Evolutionary conservation across 1,140 invertebrate genomes (phyloP).

Genomic region (Chelonus insularis): DNA sequence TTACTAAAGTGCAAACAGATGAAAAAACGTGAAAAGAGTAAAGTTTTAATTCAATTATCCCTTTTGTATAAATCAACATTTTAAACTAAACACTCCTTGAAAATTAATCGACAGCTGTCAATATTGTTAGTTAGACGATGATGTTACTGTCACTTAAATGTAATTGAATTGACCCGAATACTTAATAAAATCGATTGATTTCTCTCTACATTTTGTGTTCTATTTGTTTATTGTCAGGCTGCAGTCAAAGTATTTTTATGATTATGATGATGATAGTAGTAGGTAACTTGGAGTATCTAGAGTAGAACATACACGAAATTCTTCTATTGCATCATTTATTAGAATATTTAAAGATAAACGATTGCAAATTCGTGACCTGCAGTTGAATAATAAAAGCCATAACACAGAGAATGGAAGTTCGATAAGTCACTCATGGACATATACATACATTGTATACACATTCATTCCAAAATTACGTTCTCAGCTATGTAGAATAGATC

Average conservation of each 20-base stretch:
- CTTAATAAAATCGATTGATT: constrained; percentile 10
- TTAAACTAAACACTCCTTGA: too few relatives aligned
- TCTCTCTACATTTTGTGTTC: background rate
- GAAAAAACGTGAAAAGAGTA: too few relatives aligned
- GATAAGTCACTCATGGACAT: background rate
- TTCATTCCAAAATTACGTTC: too few relatives aligned
- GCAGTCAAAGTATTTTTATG: too few relatives aligned
- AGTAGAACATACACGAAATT: too few relatives aligned
- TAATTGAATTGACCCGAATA: constrained; percentile 25
- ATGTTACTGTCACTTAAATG: constrained; percentile 15
- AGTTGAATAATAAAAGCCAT: background rate
- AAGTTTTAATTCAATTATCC: too few relatives aligned
- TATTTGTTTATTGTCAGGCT: background rate
- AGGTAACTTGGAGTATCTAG: too few relatives aligned
- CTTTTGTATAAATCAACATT: too few relatives aligned
- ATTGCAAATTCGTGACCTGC: background rate
- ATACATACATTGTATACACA: background rate
- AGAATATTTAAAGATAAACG: background rate
- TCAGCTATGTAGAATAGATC: background rate
- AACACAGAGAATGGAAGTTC: background rate
- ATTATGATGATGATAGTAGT: too few relatives aligned
- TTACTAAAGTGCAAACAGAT: too few relatives aligned
- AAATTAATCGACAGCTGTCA: constrained; percentile 13
- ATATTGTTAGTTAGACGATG: constrained; percentile 18
- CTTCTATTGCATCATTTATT: too few relatives aligned